Conservation (phyloP, 2,888 invertebrate species). For the Lepidonotus clava region DNA sequence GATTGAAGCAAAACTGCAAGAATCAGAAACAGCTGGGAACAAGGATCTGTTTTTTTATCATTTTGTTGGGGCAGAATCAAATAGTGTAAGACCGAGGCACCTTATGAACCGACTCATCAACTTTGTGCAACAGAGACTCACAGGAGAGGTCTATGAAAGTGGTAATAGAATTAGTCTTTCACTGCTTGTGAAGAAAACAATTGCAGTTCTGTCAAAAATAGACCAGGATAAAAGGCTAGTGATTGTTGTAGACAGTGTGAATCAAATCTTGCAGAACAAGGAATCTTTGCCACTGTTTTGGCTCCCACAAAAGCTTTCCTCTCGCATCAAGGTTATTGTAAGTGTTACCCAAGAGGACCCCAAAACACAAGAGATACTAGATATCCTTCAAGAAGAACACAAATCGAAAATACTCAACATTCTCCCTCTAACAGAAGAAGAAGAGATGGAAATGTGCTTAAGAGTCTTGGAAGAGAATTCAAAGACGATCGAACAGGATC, state of each 20-base stretch:
- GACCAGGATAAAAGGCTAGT: neutral
- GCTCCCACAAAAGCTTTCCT: neutral
- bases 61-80: neutral
- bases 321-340: neutral
- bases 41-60: neutral
- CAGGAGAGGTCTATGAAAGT: neutral
- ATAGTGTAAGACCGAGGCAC: neutral
- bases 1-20: too few relatives aligned
- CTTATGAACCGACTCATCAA: neutral
- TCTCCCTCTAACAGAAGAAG: neutral
- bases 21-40: too few relatives aligned
- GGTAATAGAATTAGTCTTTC: neutral
- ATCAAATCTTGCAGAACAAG: neutral
- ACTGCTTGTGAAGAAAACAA: neutral
- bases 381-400: neutral
- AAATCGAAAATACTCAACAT: neutral
- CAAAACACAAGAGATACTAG: neutral
- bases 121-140: neutral
- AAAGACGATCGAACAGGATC: neutral
- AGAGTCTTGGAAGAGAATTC: neutral
- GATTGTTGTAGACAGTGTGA: neutral
- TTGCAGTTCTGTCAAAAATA: neutral
- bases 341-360: neutral
- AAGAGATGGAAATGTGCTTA: neutral
- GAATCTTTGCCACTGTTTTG: neutral